Evolutionary conservation across 2,113 vertebrate species (phyloP).

Genomic region (Casuarius casuarius): DNA sequence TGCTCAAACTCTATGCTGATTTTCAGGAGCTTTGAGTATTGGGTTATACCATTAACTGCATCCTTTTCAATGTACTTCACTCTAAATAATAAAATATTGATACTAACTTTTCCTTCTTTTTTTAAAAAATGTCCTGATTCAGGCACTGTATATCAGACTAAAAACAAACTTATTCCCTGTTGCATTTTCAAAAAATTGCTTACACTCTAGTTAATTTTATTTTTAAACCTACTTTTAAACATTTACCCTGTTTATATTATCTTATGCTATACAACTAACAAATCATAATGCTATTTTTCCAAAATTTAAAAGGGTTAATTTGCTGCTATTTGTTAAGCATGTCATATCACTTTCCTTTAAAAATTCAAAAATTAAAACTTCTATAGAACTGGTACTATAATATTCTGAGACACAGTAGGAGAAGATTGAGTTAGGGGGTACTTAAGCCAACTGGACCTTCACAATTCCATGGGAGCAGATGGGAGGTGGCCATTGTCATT

Average conservation of each 20-base stretch:
- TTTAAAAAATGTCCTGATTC: not conserved
- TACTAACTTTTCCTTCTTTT: not conserved
- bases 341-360: not conserved
- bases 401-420: not conserved
- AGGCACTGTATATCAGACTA: not conserved
- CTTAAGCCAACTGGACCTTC: too few species aligned
- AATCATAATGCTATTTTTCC: not conserved
- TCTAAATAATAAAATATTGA: constrained; percentile 24
- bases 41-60: not conserved
- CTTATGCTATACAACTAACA: not conserved
- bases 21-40: not conserved
- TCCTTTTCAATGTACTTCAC: not conserved
- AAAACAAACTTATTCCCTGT: not conserved
- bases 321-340: not conserved
- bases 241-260: not conserved
- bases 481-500: not conserved
- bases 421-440: not conserved
- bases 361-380: not conserved
- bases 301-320: not conserved
- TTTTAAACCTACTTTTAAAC: not conserved
- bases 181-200: not conserved
- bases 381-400: not conserved
- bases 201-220: not conserved
- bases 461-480: too few species aligned
- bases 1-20: not conserved